Percentiles rank a stretch among this genome's conserved stretches.
These are phyloP conservation scores for Podabrus alpinus DNA, from an alignment of 2,888 invertebrate genomes.

Conservation along the genomic window DNA sequence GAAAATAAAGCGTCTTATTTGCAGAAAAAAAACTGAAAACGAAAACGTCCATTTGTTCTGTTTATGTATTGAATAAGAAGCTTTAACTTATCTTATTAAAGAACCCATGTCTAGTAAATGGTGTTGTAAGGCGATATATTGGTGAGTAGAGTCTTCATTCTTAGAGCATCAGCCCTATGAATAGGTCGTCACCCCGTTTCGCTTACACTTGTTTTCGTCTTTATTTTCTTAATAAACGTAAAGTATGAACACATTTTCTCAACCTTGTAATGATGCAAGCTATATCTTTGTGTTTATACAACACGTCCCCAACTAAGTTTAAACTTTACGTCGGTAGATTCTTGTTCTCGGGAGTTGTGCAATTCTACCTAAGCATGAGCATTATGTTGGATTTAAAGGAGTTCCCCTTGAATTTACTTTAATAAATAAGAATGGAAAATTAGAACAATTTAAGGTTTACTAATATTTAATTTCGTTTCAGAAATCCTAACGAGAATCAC, in stretches of 20 bases:
- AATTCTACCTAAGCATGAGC: slow-evolving; percentile 13
- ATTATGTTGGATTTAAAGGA: slow-evolving; percentile 26
- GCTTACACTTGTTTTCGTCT: slow-evolving; percentile 4
- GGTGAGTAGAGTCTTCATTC: slow-evolving; percentile 9
- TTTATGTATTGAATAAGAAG: not conserved
- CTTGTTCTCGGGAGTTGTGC: slow-evolving; percentile 15
- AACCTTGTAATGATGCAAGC: slow-evolving; percentile 13
- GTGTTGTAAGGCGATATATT: slow-evolving; percentile 25
- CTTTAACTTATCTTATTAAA: not conserved
- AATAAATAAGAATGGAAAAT: not conserved
- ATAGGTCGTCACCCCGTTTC: slow-evolving; percentile 16
- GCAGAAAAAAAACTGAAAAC: not conserved
- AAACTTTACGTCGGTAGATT: slow-evolving; percentile 18
- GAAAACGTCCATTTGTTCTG: not conserved
- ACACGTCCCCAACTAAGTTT: slow-evolving; percentile 2
- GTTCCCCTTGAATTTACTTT: not conserved
- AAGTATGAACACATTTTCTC: slow-evolving; percentile 9
- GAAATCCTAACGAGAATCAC: slow-evolving; percentile 84
- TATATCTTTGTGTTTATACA: slow-evolving; percentile 15
- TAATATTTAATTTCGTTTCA: slow-evolving; percentile 53
- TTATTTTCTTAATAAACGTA: slow-evolving; percentile 10
- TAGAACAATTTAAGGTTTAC: not conserved
- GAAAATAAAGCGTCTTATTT: not conserved
- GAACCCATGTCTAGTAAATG: slow-evolving; percentile 10
- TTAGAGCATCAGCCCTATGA: slow-evolving; percentile 12